These are phyloP conservation scores for Scrobipalpa costella DNA, from an alignment of 2,888 invertebrate genomes.

Conservation along the genomic window DNA sequence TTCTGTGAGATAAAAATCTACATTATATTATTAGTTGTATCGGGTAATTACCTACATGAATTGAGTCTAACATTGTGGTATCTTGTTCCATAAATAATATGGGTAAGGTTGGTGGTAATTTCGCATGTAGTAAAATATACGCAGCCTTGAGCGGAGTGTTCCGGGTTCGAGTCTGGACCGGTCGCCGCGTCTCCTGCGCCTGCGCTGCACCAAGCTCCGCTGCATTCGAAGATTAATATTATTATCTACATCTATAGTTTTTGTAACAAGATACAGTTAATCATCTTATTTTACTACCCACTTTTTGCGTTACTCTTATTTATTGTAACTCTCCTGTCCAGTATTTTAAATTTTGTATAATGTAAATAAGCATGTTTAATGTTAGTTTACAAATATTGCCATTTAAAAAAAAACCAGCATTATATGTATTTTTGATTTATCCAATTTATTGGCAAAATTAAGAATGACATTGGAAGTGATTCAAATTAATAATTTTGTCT, in stretches of 20 bases:
- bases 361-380: no score
- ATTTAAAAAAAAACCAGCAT: no score
- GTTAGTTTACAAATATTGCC: no score
- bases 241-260: background rate
- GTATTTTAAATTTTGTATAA: no score
- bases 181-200: constrained; percentile 48
- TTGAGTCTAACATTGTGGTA: background rate
- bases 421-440: no score
- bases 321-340: no score
- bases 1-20: constrained; percentile 26
- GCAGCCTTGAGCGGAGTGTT: constrained; percentile 70
- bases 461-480: no score
- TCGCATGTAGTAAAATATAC: constrained; percentile 57
- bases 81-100: constrained; percentile 12
- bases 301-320: background rate
- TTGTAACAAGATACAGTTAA: background rate
- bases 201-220: constrained; percentile 36
- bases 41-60: constrained; percentile 12
- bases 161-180: constrained; percentile 70
- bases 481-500: background rate
- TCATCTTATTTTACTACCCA: background rate
- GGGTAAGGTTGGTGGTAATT: constrained; percentile 32
- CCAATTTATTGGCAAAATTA: no score
- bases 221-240: constrained; percentile 2
- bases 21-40: constrained; percentile 23